Percentiles rank a stretch among this genome's conserved stretches.
These are phyloP conservation scores for Lepus americanus DNA, from an alignment of 2,113 vertebrate genomes.

Conservation along the genomic window DNA sequence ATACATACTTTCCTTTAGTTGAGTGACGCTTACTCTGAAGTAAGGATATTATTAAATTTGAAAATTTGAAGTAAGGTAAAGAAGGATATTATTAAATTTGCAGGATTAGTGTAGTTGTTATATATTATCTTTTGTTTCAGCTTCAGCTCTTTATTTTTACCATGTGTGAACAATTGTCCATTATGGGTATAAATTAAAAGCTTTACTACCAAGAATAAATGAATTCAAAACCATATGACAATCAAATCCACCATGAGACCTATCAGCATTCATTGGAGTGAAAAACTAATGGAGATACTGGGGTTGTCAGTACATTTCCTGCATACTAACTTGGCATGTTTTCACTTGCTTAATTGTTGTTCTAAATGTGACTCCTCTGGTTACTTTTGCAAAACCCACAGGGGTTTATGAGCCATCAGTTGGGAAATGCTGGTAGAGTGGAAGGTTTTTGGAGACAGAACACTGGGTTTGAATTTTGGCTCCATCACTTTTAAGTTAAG, in stretches of 20 bases:
- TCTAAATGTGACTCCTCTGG: background rate
- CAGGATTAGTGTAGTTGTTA: background rate
- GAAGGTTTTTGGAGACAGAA: background rate
- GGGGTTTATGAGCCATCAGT: background rate
- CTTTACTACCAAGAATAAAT: background rate
- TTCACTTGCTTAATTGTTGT: background rate
- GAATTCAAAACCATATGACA: background rate
- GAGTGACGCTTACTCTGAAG: background rate
- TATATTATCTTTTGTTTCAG: background rate
- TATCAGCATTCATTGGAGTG: background rate
- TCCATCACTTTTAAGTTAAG: background rate
- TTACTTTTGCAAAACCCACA: constrained; percentile 15
- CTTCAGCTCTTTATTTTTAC: background rate
- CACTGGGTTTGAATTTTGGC: background rate
- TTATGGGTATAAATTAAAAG: constrained; percentile 23
- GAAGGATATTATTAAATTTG: background rate
- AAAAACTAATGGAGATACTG: background rate
- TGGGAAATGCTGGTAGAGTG: background rate
- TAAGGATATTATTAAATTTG: too few species aligned
- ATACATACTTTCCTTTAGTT: background rate
- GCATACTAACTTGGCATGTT: background rate
- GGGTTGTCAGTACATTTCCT: background rate
- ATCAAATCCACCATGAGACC: background rate
- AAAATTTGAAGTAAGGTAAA: background rate
- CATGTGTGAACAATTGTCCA: background rate